phyloP scores from a whole-genome alignment of 2,888 invertebrate genomes.

The Eupithecia tripunctaria region DNA sequence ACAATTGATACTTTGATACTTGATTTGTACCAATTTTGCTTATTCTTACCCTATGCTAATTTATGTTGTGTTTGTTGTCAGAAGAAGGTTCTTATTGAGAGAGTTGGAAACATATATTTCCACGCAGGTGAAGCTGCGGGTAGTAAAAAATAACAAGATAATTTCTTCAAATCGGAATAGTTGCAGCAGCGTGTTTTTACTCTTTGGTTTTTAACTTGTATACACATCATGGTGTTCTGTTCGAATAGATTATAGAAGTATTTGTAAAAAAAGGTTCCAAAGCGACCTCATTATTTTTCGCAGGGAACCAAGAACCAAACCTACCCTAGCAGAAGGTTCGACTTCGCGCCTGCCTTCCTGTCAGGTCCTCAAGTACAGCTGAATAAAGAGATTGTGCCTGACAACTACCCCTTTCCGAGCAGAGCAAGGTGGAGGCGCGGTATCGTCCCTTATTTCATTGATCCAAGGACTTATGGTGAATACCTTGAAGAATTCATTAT shows the following conservation, averaged over 20 bases:
- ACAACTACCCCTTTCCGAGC: constrained; percentile 50
- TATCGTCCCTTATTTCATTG: constrained; percentile 73
- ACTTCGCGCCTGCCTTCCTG: constrained; percentile 34
- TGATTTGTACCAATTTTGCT: too few species aligned
- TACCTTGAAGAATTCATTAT: too few species aligned
- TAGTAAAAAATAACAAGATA: too few species aligned
- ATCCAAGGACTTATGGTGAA: constrained; percentile 71
- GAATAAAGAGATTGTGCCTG: background rate
- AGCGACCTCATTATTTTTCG: background rate
- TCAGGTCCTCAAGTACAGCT: background rate
- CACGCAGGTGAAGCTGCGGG: too few species aligned
- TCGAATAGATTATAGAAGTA: background rate
- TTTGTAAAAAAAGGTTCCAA: background rate
- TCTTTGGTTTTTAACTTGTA: background rate
- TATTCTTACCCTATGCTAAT: too few species aligned
- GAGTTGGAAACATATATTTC: too few species aligned
- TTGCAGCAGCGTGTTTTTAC: background rate
- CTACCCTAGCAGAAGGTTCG: constrained; percentile 31
- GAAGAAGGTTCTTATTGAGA: too few species aligned
- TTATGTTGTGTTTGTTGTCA: too few species aligned
- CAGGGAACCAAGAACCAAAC: constrained; percentile 16
- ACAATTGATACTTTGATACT: too few species aligned
- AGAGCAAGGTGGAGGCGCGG: constrained; percentile 62
- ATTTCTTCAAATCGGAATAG: background rate
- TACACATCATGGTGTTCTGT: background rate